Conservation (phyloP, 2,888 invertebrate genomes). For the Caenorhabditis drosophilae region DNA sequence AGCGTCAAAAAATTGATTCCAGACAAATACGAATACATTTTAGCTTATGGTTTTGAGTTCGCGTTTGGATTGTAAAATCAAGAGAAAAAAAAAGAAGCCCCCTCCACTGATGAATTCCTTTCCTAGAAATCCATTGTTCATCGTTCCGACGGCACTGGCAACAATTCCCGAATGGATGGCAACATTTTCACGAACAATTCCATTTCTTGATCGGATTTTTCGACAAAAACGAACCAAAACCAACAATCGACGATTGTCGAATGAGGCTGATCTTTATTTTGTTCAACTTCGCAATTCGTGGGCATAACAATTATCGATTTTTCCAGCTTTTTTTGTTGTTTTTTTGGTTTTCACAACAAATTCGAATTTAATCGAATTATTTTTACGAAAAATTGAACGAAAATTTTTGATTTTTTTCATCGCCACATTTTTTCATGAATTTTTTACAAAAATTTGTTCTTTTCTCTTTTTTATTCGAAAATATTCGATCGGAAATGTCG, state of each 20-base stretch:
- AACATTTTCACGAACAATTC: slow-evolving; percentile 13
- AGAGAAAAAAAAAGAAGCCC: no score
- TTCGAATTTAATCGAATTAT: no score
- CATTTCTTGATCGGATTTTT: slow-evolving; percentile 5
- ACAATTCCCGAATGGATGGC: slow-evolving; percentile 24
- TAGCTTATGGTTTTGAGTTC: slow-evolving; percentile 18
- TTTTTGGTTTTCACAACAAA: no score
- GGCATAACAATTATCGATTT: slow-evolving; percentile 9
- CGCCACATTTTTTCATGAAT: no score
- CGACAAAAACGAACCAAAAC: slow-evolving; percentile 6
- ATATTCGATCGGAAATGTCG: no score
- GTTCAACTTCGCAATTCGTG: slow-evolving; percentile 20
- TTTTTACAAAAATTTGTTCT: no score
- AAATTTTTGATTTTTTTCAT: no score
- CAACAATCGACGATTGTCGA: slow-evolving; percentile 9
- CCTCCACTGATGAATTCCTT: no score
- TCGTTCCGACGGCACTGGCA: slow-evolving; percentile 20
- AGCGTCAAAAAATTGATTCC: slow-evolving; percentile 1
- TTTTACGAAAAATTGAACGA: no score
- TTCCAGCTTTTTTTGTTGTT: slow-evolving; percentile 4
- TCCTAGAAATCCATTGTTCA: slow-evolving; percentile 28
- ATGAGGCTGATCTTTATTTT: slow-evolving; percentile 23
- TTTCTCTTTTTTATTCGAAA: no score
- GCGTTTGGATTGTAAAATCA: slow-evolving; percentile 17
- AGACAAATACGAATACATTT: slow-evolving; percentile 8